Evolutionary conservation across 2,113 vertebrate species (phyloP), one percentile per base, ranked within the genome.

Genomic region (Triplophysa rosa): DNA sequence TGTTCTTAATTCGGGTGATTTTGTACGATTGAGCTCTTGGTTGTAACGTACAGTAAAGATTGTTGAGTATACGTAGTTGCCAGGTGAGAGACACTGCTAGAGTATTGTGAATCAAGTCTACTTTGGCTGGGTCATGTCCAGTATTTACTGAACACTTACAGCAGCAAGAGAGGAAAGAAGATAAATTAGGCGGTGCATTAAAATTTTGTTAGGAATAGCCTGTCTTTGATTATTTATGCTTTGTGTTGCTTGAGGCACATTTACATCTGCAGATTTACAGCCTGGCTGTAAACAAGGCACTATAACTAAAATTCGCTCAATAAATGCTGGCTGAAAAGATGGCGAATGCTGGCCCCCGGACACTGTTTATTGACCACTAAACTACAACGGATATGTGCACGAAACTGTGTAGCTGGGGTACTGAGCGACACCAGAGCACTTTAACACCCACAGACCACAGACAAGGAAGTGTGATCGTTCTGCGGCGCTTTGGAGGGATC

Each of bases 351-450:
- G 81, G 82, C 67, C 82, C 78, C 67, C 74, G 75, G 81, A 80
- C 87, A 86, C 81, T 59, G 66, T 86, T 86, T 86, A 89, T 83
- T 87, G 87, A 87, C 78, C 82, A 82, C 83, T 84, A 73, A 86
- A 86, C 82, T 81, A 76, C 82, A 84, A 86, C 56, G 59, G 71
- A 80, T 81, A 75, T 33, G 59, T 73, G 67, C n/a, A 63, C 12
- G 58, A 81, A 61, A 56, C 52, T 12, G 26, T 77, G 61, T 14
- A 65, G 47, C 78, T 45, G 70, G 45, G 49, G 72, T 29, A 33
- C 65, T 33, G 71, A 37, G 33, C 7, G 33, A 47, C 56, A 64
- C 21, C 21, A 24, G 70, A 78, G 40, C 8, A 4, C 37, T 75
- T 64, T 63, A 72, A 69, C 42, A 70, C 16, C 56, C 45, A 54